Base-by-base conservation (phyloP, 2,888 invertebrate genomes). In the Xiphydria camelus region DNA sequence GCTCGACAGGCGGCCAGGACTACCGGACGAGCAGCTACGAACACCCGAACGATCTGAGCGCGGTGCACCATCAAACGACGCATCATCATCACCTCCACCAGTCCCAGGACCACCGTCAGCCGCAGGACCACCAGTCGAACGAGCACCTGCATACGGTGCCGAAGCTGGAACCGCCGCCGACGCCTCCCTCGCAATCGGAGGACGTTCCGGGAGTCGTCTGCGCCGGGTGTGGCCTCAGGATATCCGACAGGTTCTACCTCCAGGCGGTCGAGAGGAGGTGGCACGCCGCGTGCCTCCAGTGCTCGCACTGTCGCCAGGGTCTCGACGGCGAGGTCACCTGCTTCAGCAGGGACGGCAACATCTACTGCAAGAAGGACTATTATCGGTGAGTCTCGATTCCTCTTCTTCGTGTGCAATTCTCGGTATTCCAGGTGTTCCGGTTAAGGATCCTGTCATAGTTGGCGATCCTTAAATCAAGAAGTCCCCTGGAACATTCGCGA, bases 341-440 rank as follows among this genome's bases (percentile, higher is more conserved):
- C 78, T 96, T 94, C 77, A 88, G 92, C 55, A 83, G 92, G 59
- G 93, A 94, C 75, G 93, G 92, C 65, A 89, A 89, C 74, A 94
- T 95, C 67, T 95, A 92, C 79, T 96, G 96, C 84, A 94, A 94
- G 80, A 91, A 91, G 73, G 95, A 96, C 79, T 96, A 96, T 79
- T 91, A 92, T 82, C 88, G 93, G 96, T 96, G 73, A 86, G 89
- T 79, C 14, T 40, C 43, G 14, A 34, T 39, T 44, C 22, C n/a
- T n/a, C 6, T 10, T 33, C 3, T 41, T 29, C n/a, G 4, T 22
- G n/a, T n/a, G n/a, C n/a, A n/a, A n/a, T n/a, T n/a, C n/a, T n/a
- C n/a, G n/a, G n/a, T n/a, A n/a, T n/a, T n/a, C n/a, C n/a, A n/a
- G n/a, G n/a, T n/a, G n/a, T n/a, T n/a, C n/a, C n/a, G n/a, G n/a